phyloP scores from a whole-genome alignment of 2,888 invertebrate genomes.

The Pollenia angustigena region DNA sequence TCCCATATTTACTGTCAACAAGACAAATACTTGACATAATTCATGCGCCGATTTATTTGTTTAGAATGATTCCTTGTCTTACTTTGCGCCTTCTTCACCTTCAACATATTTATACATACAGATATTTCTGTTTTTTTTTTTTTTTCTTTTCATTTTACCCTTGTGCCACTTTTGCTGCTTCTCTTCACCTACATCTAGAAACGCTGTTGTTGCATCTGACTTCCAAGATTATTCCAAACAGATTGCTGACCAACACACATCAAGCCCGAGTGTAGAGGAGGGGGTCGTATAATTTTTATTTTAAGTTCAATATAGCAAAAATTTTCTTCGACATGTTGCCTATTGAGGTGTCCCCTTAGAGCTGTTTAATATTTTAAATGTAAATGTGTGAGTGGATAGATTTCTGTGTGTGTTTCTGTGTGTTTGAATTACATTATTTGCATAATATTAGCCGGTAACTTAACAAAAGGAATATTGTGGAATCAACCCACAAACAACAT shows the following conservation, averaged over 20 bases:
- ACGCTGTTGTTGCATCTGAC: slow-evolving; percentile 17
- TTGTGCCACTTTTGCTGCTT: slow-evolving; percentile 6
- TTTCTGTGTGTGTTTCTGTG: not conserved
- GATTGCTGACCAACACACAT: slow-evolving; percentile 51
- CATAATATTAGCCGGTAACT: slow-evolving; percentile 68
- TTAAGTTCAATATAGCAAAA: slow-evolving; percentile 36
- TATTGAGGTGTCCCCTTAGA: slow-evolving; percentile 21
- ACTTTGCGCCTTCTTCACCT: slow-evolving; percentile 52
- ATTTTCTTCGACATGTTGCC: slow-evolving; percentile 4
- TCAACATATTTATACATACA: slow-evolving; percentile 6
- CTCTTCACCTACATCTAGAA: slow-evolving; percentile 28
- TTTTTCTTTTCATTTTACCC: not conserved
- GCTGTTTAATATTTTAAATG: slow-evolving; percentile 21
- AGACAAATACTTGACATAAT: slow-evolving; percentile 84
- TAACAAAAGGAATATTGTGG: slow-evolving; percentile 25
- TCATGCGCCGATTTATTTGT: slow-evolving; percentile 81
- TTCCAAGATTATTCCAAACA: slow-evolving; percentile 48
- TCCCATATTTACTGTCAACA: slow-evolving; percentile 84
- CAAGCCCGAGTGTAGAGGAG: not conserved
- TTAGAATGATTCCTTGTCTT: slow-evolving; percentile 72
- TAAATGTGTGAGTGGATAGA: slow-evolving; percentile 28
- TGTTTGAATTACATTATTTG: slow-evolving; percentile 63
- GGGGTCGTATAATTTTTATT: not conserved
- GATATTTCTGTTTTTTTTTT: not conserved
- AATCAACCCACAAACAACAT: slow-evolving; percentile 33